Evolutionary conservation across 2,797 vertebrate species (phyloP), one percentile per base, ranked within the genome.

Genomic region (Tangara arthus): DNA sequence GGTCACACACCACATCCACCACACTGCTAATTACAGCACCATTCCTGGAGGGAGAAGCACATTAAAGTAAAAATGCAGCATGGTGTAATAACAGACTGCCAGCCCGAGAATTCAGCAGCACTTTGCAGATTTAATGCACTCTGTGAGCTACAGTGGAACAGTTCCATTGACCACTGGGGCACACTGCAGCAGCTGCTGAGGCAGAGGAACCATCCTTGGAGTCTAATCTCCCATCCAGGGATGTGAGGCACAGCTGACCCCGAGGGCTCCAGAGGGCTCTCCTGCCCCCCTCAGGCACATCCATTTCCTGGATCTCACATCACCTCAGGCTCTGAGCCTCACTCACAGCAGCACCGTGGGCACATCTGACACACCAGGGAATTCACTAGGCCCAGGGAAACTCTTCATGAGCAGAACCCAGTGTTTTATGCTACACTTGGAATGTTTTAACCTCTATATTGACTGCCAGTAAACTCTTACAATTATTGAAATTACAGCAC

Each of bases 91-190:
- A 20, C 44, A 73, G 50, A 13, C 23, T 6, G 35, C 1, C 61
- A 80, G 15, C 37, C 87, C 21, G 46, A 49, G 50, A n/a, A 22
- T 3, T 9, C 53, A 18, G 28, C 30, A 9, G 72, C 16, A 9
- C 35, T 66, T 30, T 15, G 55, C 80, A 83, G 69, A 17, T 44
- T 47, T 7, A 52, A 52, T 10, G 52, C 71, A 10, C 26, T 6
- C 10, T 2, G 8, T 2, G 60, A 72, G 30, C 42, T 35, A 0
- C 3, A 65, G 12, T 5, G 60, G 59, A 78, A 39, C 53, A 9
- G 47, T 2, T 57, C 34, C 46, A 52, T 1, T 9, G 28, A 23
- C 12, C 11, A 1, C 42, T 2, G 32, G 46, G 79, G 24, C 1
- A 0, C 39, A 4, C 0, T 39, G 89, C 70, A 64, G 83, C 75